These are phyloP conservation scores for Caenorhabditis uteleia DNA, from an alignment of 2,888 invertebrate species.

Conservation along the genomic window DNA sequence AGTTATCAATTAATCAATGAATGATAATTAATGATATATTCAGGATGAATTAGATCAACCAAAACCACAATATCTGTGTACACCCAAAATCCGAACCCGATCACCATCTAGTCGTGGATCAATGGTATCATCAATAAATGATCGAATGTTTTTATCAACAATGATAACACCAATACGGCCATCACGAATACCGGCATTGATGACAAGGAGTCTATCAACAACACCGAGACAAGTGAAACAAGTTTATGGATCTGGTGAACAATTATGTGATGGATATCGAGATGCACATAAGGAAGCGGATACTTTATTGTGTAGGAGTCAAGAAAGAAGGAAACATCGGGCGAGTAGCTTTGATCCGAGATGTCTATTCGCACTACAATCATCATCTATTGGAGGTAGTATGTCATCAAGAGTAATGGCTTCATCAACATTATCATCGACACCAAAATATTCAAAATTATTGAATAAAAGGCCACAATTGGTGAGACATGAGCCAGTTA, in stretches of 20 bases:
- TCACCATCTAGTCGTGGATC: slow-evolving; percentile 17
- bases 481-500: slow-evolving; percentile 15
- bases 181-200: slow-evolving; percentile 39
- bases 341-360: slow-evolving; percentile 39
- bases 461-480: slow-evolving; percentile 27
- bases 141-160: slow-evolving; percentile 12
- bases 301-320: slow-evolving; percentile 31
- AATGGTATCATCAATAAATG: slow-evolving; percentile 25
- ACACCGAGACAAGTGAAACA: too few relatives aligned
- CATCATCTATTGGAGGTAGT: slow-evolving; percentile 5
- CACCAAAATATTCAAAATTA: slow-evolving; percentile 19
- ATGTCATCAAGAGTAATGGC: slow-evolving; percentile 13
- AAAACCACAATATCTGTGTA: not conserved
- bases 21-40: too few relatives aligned
- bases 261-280: slow-evolving; percentile 33
- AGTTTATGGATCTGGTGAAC: slow-evolving; percentile 36
- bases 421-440: slow-evolving; percentile 1
- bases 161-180: slow-evolving; percentile 13
- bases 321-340: slow-evolving; percentile 21
- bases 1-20: too few relatives aligned
- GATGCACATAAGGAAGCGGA: slow-evolving; percentile 22
- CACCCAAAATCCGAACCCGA: not conserved
- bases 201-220: slow-evolving; percentile 40
- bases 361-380: slow-evolving; percentile 21
- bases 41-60: not conserved